phyloP scores from a whole-genome alignment of 1,140 invertebrate genomes.

The Paramacrobiotus metropolitanus region DNA sequence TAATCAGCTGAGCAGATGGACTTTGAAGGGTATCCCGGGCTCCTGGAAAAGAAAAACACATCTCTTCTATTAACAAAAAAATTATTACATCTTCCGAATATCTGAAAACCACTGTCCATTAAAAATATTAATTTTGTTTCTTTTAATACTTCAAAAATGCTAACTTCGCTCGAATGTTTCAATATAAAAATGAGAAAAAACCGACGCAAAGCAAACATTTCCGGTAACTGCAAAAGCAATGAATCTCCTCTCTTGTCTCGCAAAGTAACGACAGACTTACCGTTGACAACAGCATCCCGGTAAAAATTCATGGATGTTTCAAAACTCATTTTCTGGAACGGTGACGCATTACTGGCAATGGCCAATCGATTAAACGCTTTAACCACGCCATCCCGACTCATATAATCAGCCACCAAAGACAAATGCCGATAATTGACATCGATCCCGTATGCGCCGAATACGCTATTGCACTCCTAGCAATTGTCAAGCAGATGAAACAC shows the following conservation, averaged over 20 bases:
- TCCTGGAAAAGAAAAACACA: slow-evolving; percentile 23
- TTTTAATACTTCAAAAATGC: too few species aligned
- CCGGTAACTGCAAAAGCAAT: too few species aligned
- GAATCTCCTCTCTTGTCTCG: neutral
- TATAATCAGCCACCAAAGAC: slow-evolving; percentile 78
- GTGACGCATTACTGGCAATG: slow-evolving; percentile 62
- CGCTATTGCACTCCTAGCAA: slow-evolving; percentile 67
- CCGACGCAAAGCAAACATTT: too few species aligned
- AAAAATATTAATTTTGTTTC: too few species aligned
- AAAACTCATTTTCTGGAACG: slow-evolving; percentile 92
- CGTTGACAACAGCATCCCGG: slow-evolving; percentile 43
- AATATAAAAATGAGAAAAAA: too few species aligned
- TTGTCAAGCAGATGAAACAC: too few species aligned
- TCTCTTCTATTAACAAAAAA: neutral
- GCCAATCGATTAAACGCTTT: slow-evolving; percentile 68
- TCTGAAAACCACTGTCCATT: neutral
- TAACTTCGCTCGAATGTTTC: too few species aligned
- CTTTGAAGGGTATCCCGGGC: slow-evolving; percentile 49
- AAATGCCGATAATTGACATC: slow-evolving; percentile 79
- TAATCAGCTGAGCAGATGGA: slow-evolving; percentile 63
- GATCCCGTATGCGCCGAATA: slow-evolving; percentile 88
- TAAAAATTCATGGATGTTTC: slow-evolving; percentile 74
- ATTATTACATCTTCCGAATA: slow-evolving; percentile 6
- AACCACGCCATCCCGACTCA: slow-evolving; percentile 78
- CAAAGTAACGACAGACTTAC: slow-evolving; percentile 18